phyloP scores from a whole-genome alignment of 2,113 vertebrate genomes.

The Natator depressus region DNA sequence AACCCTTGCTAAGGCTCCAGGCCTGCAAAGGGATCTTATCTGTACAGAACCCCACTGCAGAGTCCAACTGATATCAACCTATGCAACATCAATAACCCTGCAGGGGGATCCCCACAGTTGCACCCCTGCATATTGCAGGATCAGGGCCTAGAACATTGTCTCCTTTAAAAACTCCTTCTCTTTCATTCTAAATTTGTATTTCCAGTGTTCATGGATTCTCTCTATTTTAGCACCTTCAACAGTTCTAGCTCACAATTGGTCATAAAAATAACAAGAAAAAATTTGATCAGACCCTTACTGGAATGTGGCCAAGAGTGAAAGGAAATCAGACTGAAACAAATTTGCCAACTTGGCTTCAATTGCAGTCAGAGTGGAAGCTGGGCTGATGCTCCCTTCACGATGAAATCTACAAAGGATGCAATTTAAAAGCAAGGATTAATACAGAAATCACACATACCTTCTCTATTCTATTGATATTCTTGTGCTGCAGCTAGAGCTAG shows the following conservation, averaged over 20 bases:
- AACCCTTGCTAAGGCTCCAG: neutral
- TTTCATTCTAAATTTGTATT: neutral
- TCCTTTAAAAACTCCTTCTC: neutral
- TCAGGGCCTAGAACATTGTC: neutral
- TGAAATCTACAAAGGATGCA: slow-evolving; percentile 49
- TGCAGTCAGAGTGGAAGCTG: slow-evolving; percentile 45
- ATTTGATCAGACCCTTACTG: slow-evolving; percentile 30
- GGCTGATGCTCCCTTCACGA: slow-evolving; percentile 4
- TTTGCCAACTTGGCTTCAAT: slow-evolving; percentile 54
- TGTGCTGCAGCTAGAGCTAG: neutral
- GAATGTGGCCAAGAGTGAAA: slow-evolving; percentile 57
- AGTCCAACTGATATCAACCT: neutral
- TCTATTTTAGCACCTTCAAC: neutral
- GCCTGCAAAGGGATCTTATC: neutral
- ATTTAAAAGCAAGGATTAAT: neutral
- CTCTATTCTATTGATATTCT: neutral
- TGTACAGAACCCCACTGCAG: neutral
- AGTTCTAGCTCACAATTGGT: neutral
- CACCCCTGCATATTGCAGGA: neutral
- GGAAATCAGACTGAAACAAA: slow-evolving; percentile 66
- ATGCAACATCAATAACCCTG: neutral
- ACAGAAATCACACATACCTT: fast-evolving
- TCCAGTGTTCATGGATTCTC: neutral
- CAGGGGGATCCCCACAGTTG: neutral
- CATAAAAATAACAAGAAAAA: neutral